Percentiles rank a stretch among this genome's conserved stretches.
Evolutionary conservation across 1,140 invertebrate genomes (phyloP).

Genomic region (Brachionus asplanchnoidis): DNA sequence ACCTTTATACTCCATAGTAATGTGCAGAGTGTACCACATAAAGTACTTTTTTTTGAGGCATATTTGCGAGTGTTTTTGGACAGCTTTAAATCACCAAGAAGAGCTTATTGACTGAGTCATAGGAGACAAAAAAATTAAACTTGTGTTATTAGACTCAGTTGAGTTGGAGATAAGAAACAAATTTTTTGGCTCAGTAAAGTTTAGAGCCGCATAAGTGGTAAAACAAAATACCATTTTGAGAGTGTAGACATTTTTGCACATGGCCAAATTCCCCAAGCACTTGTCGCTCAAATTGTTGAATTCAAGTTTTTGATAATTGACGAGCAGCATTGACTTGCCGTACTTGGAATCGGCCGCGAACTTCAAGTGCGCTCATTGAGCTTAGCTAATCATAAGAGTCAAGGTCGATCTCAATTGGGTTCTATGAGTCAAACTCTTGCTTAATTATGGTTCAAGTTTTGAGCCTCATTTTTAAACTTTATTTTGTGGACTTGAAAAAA

Average conservation of each 20-base stretch:
- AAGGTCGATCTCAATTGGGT: not conserved
- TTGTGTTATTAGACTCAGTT: no score
- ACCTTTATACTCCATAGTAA: no score
- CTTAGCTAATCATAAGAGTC: not conserved
- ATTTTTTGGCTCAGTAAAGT: not conserved
- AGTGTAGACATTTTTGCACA: slow-evolving; percentile 26
- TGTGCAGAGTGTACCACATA: no score
- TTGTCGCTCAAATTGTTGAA: slow-evolving; percentile 10
- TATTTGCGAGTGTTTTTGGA: no score
- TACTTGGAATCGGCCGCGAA: not conserved
- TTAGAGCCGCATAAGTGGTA: not conserved
- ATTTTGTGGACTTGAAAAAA: not conserved
- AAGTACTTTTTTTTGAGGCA: no score
- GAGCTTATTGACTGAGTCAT: no score
- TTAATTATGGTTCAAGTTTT: not conserved
- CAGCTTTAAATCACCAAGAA: no score
- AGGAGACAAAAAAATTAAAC: no score
- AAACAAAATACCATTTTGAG: slow-evolving; percentile 19
- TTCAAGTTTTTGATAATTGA: not conserved
- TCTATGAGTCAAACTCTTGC: not conserved
- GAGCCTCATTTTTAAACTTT: not conserved
- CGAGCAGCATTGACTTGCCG: not conserved
- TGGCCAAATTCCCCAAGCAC: not conserved
- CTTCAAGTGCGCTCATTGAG: not conserved
- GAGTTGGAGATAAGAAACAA: no score